A percentile compares a stretch with the other conserved stretches of the same genome.
These are phyloP conservation scores for Apostichopus parvimensis DNA, from an alignment of 35 echinoderm and acorn worm genomes.

Conservation along the genomic window DNA sequence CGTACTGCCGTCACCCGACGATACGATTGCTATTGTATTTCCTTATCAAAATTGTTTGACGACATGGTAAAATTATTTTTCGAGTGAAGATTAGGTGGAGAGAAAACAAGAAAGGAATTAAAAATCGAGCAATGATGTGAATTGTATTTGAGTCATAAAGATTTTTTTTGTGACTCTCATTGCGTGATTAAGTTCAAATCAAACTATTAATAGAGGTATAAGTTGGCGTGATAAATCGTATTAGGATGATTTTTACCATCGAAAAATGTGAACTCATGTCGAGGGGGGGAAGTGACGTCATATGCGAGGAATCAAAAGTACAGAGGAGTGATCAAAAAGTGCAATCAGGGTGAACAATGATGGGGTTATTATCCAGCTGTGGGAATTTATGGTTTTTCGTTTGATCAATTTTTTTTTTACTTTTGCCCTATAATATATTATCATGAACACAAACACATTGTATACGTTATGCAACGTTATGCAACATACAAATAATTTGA, in stretches of 20 bases:
- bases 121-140: background rate
- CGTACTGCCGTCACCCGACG: background rate
- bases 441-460: too few relatives aligned
- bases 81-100: too few relatives aligned
- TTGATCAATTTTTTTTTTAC: too few relatives aligned
- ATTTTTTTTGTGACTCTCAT: background rate
- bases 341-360: background rate
- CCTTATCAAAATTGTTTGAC: too few relatives aligned
- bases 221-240: background rate
- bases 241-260: background rate
- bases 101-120: background rate
- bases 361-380: too few relatives aligned
- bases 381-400: too few relatives aligned
- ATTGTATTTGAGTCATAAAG: background rate
- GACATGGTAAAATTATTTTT: too few relatives aligned
- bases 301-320: background rate
- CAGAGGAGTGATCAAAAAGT: background rate
- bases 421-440: too few relatives aligned
- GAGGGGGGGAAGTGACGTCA: background rate
- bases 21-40: background rate
- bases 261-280: background rate
- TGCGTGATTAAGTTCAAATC: constrained; percentile 13
- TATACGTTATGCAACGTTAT: too few relatives aligned
- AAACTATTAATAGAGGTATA: constrained; percentile 5
- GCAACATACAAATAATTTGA: too few relatives aligned